Conservation (phyloP, 1,140 invertebrate species). For the Hormaphis cornu region DNA sequence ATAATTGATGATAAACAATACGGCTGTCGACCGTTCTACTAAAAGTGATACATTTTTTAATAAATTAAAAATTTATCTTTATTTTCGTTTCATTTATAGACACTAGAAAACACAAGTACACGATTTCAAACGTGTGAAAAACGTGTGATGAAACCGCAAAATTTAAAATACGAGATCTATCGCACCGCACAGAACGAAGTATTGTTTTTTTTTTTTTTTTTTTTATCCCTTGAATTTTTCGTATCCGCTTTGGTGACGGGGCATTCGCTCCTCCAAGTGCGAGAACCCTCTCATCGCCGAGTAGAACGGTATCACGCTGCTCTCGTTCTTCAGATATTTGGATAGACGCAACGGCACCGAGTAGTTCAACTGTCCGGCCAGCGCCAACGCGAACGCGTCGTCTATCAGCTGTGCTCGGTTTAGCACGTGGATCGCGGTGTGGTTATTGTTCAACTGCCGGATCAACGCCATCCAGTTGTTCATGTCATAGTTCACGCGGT, state of each 20-base stretch:
- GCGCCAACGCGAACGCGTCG: constrained; percentile 67
- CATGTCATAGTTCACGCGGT: constrained; percentile 65
- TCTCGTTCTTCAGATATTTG: constrained; percentile 49
- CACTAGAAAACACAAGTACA: no score
- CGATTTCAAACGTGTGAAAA: no score
- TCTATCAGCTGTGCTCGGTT: constrained; percentile 72
- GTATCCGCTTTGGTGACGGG: constrained; percentile 49
- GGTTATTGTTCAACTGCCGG: constrained; percentile 45
- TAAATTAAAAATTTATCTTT: no score
- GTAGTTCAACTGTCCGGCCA: constrained; percentile 41
- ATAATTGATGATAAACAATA: no score
- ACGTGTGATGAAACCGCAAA: not conserved
- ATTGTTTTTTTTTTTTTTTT: no score
- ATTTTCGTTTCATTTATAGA: no score
- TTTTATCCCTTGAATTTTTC: not conserved
- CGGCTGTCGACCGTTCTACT: no score
- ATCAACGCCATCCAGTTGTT: constrained; percentile 56
- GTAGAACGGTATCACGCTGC: constrained; percentile 69
- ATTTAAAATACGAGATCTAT: not conserved
- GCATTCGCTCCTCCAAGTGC: not conserved
- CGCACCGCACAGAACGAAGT: not conserved
- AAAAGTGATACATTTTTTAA: no score
- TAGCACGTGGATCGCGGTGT: constrained; percentile 46
- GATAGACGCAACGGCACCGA: constrained; percentile 13
- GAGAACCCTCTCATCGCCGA: constrained; percentile 47